Base-by-base conservation (phyloP, 2,797 vertebrate species). In the Macroramphosus scolopax region DNA sequence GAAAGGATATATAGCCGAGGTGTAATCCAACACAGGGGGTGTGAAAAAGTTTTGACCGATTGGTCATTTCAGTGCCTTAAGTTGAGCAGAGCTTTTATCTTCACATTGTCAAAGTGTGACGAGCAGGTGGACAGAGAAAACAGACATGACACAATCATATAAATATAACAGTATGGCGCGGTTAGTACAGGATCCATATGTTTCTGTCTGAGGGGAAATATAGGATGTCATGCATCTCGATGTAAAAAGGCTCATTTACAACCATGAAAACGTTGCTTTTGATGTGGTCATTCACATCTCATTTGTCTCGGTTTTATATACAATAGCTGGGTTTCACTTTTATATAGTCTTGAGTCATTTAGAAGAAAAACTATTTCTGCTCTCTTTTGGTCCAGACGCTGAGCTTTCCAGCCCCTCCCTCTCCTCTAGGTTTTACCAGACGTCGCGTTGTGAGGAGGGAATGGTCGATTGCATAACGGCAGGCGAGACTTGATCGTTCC, bases 401-500 rank as follows among this genome's bases (percentile, higher is more conserved):
- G 63, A 79, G 74, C 63, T 80, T 86, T 83, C 83, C 78, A 83
- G 63, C 32, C 53, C 32, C 32, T 16, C 20, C 32, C 32, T 47
- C 63, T 54, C 63, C 55, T 70, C 51, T 7, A 66, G 67, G 49
- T 75, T 80, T 81, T 79, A 82, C 74, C 86, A 87, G 86, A 87
- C 81, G 53, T 82, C 71, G 77, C 83, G 62, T 82, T 86, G 78
- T 30, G 56, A 80, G 77, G 58, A 53, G 78, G 79, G 85, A 86
- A 86, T 82, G 83, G 79, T 72, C 73, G 75, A 84, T 88, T 89
- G 77, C 86, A 87, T 88, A 88, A 87, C 80, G 53, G 71, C 79
- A 86, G 87, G 77, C 81, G 74, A 85, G 82, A 82, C 82, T 52
- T 79, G 82, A 86, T 83, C 63, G 76, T 82, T 87, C 76, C 73